These are phyloP conservation scores for Pentamera pediparva DNA, from an alignment of 53 echinoderm and acorn worm genomes.

Conservation along the genomic window DNA sequence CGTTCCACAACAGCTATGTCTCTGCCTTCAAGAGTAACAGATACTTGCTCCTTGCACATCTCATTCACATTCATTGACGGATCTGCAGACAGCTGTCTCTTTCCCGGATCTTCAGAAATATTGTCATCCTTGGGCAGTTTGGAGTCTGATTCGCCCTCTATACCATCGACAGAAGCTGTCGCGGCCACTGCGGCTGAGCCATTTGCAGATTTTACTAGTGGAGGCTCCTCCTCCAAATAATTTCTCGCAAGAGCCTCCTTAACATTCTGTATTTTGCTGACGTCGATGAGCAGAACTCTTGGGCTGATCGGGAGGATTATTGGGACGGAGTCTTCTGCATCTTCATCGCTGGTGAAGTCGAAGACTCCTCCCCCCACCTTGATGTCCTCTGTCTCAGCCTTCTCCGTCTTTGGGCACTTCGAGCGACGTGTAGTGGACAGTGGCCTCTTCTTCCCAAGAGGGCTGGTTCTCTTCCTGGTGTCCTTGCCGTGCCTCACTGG, in stretches of 20 bases:
- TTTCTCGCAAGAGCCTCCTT: neutral
- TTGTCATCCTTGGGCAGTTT: neutral
- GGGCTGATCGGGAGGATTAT: slow-evolving; percentile 5
- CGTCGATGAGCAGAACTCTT: neutral
- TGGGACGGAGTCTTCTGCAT: neutral
- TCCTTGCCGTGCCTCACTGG: slow-evolving; percentile 15
- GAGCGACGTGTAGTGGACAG: neutral
- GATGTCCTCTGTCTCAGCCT: neutral
- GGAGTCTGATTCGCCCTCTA: neutral
- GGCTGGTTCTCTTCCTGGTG: slow-evolving; percentile 10
- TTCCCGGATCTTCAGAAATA: neutral
- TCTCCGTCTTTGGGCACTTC: slow-evolving; percentile 6
- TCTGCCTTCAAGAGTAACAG: neutral
- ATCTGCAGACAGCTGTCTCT: neutral
- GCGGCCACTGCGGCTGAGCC: neutral
- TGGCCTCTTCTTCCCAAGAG: slow-evolving; percentile 5
- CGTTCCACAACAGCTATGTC: neutral
- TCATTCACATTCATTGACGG: neutral
- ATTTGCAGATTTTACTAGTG: neutral
- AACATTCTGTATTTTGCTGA: neutral
- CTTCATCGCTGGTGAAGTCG: slow-evolving; percentile 27
- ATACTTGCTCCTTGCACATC: slow-evolving; percentile 2
- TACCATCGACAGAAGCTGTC: neutral
- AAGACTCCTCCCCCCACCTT: slow-evolving; percentile 13
- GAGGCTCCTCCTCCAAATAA: neutral